Percentiles rank a stretch among this genome's conserved stretches.
Conservation (phyloP, 2,797 vertebrate genomes). For the Catamblyrhynchus diadema region DNA sequence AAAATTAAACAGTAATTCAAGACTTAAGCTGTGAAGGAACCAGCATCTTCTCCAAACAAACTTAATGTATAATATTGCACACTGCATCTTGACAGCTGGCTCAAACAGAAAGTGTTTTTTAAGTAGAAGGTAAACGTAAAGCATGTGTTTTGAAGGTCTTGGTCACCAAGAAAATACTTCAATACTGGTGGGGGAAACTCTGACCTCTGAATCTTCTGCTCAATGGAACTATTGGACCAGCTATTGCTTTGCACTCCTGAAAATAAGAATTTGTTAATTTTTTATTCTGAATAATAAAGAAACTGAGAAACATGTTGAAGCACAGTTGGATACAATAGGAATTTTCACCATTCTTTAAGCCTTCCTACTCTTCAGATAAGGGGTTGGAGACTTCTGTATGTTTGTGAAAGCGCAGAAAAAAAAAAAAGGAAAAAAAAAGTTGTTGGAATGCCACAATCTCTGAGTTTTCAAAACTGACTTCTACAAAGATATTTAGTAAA, state of each 20-base stretch:
- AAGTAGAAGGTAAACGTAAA: not conserved
- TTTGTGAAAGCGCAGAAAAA: not conserved
- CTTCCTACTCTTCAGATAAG: not conserved
- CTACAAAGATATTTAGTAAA: not conserved
- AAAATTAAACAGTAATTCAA: not conserved
- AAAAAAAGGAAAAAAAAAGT: not conserved
- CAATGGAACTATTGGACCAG: not conserved
- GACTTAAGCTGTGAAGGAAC: not conserved
- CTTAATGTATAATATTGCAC: not conserved
- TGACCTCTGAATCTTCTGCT: not conserved
- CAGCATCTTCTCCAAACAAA: not conserved
- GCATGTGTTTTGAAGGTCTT: not conserved
- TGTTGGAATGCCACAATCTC: not conserved
- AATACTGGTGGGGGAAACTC: not conserved
- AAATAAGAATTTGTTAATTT: not conserved
- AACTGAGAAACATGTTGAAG: not conserved
- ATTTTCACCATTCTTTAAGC: not conserved
- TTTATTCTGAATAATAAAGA: not conserved
- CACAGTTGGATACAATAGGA: not conserved
- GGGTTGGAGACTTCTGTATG: rapidly evolving
- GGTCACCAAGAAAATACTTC: not conserved
- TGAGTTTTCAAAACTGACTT: not conserved
- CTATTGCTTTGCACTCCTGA: not conserved
- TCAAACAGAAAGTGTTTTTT: not conserved
- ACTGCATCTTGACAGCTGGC: not conserved